Evolutionary conservation across 1,140 invertebrate species (phyloP).

Genomic region (Drosophila mojavensis): DNA sequence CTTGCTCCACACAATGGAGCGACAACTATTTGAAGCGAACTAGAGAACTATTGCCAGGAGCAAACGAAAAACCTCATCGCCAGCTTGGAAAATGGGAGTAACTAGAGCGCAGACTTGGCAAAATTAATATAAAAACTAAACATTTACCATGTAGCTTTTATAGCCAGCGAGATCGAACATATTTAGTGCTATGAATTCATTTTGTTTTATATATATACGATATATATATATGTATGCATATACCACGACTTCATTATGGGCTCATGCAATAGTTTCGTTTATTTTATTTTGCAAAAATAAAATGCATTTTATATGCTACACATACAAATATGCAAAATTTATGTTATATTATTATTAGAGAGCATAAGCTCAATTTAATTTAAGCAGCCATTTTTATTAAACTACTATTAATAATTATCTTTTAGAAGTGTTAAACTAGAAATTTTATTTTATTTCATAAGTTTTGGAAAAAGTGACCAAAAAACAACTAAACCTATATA

Average conservation of each 20-base stretch:
- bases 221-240: not conserved
- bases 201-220: slow-evolving; percentile 5
- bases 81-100: not conserved
- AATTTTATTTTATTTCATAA: no score
- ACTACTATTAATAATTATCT: no score
- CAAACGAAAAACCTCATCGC: slow-evolving; percentile 1
- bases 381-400: no score
- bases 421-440: no score
- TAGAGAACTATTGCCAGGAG: not conserved
- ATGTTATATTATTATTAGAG: no score
- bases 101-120: slow-evolving; percentile 2
- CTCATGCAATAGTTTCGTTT: slow-evolving; percentile 28
- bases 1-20: not conserved
- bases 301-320: slow-evolving; percentile 26
- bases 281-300: slow-evolving; percentile 19
- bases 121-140: slow-evolving; percentile 2
- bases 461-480: no score
- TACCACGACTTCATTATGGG: not conserved
- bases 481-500: not conserved
- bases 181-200: slow-evolving; percentile 14
- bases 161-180: slow-evolving; percentile 23
- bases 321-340: not conserved
- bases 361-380: no score
- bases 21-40: not conserved
- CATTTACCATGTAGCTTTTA: slow-evolving; percentile 22